Conservation (phyloP, 2,888 invertebrate genomes). For the Meliscaeva auricollis region DNA sequence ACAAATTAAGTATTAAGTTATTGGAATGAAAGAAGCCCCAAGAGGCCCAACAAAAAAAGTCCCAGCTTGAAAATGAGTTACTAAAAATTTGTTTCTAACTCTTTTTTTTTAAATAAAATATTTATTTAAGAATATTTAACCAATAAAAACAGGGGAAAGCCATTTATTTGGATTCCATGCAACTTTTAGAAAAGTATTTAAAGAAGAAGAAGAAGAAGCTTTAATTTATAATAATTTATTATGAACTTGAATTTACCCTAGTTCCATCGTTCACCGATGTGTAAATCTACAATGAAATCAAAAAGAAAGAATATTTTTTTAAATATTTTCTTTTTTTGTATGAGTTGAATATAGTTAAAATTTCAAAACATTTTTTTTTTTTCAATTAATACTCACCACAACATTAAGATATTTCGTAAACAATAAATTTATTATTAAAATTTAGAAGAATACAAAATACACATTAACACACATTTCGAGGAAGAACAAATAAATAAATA, state of each 20-base stretch:
- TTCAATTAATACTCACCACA: constrained; percentile 44
- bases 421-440: constrained; percentile 18
- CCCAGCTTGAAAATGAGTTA: constrained; percentile 3
- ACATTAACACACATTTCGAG: constrained; percentile 42
- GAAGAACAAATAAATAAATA: constrained; percentile 22
- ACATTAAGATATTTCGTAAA: constrained; percentile 55
- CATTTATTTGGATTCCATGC: background rate
- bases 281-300: constrained; percentile 81
- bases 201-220: too few relatives aligned
- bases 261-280: constrained; percentile 62
- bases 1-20: background rate
- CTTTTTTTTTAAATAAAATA: background rate
- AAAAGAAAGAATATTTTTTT: constrained; percentile 65
- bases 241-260: constrained; percentile 65
- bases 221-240: background rate
- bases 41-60: background rate
- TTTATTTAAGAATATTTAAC: background rate
- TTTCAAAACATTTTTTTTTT: constrained; percentile 50
- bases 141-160: background rate
- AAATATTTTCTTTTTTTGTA: constrained; percentile 19
- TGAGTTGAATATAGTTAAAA: constrained; percentile 15
- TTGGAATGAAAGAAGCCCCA: too few relatives aligned
- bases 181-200: background rate
- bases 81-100: constrained; percentile 6
- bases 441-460: background rate